These are phyloP conservation scores for Sinodicranocentrus sp. DNA, from an alignment of 2,888 invertebrate genomes.

Conservation along the genomic window DNA sequence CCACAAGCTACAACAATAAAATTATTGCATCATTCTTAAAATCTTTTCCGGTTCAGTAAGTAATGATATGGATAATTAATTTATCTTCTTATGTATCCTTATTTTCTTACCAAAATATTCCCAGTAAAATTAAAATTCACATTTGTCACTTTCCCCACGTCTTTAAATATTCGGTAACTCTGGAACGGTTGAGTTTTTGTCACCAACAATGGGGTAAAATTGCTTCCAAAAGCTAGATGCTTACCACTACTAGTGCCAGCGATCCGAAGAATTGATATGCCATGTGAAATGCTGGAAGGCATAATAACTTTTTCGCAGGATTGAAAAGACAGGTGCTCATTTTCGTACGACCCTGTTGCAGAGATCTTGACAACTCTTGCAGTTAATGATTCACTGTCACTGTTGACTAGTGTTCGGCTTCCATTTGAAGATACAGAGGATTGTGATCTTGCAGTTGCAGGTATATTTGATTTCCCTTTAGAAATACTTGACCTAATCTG, in stretches of 20 bases:
- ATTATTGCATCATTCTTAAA: too few species aligned
- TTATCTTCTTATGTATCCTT: too few species aligned
- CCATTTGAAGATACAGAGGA: not conserved
- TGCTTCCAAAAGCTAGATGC: constrained; percentile 70
- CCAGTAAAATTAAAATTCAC: constrained; percentile 71
- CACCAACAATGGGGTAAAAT: constrained; percentile 69
- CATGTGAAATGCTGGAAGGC: constrained; percentile 57
- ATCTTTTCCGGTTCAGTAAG: too few species aligned
- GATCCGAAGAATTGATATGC: constrained; percentile 67
- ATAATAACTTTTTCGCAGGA: constrained; percentile 32
- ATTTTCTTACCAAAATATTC: constrained; percentile 69
- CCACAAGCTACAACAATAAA: constrained; percentile 54
- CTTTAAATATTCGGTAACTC: constrained; percentile 64
- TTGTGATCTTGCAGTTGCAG: constrained; percentile 46
- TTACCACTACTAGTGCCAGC: constrained; percentile 66
- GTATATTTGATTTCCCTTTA: not conserved
- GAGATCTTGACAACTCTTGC: constrained; percentile 24
- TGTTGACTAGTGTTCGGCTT: not conserved
- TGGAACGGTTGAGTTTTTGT: constrained; percentile 68
- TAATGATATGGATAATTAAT: too few species aligned
- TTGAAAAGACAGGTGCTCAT: constrained; percentile 26
- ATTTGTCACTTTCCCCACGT: constrained; percentile 63
- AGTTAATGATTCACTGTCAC: not conserved
- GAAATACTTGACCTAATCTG: not conserved
- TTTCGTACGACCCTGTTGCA: constrained; percentile 48